These are phyloP conservation scores for Nephrotoma guestfalica DNA, from an alignment of 2,888 invertebrate species.

Conservation along the genomic window DNA sequence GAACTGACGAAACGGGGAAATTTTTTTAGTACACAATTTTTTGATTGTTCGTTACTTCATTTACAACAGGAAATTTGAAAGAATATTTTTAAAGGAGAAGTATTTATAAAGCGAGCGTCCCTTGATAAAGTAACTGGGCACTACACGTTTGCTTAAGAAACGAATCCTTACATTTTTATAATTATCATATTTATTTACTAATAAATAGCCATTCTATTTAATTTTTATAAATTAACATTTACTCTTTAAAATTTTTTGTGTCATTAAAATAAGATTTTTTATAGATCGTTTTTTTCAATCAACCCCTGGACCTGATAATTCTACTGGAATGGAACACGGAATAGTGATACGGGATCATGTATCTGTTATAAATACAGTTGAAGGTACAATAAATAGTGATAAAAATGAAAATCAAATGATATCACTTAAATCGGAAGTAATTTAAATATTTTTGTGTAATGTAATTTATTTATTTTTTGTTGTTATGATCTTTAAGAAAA, in stretches of 20 bases:
- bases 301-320: background rate
- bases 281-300: slow-evolving; percentile 1
- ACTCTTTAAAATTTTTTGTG: background rate
- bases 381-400: background rate
- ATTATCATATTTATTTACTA: too few relatives aligned
- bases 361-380: slow-evolving; percentile 4
- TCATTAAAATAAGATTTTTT: background rate
- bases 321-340: background rate
- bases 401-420: slow-evolving; percentile 1
- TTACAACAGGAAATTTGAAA: too few relatives aligned
- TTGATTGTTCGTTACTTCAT: too few relatives aligned
- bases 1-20: too few relatives aligned
- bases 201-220: background rate
- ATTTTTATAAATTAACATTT: background rate
- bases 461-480: slow-evolving; percentile 3
- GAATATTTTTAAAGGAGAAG: too few relatives aligned
- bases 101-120: too few relatives aligned
- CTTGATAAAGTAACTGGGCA: too few relatives aligned
- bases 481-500: background rate
- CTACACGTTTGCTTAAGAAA: too few relatives aligned
- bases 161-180: too few relatives aligned
- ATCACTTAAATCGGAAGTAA: slow-evolving; percentile 3
- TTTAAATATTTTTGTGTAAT: slow-evolving; percentile 1
- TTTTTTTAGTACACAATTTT: too few relatives aligned
- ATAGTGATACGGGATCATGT: background rate